Base-by-base conservation (phyloP, 2,888 invertebrate genomes). In the Schizotus pectinicornis region DNA sequence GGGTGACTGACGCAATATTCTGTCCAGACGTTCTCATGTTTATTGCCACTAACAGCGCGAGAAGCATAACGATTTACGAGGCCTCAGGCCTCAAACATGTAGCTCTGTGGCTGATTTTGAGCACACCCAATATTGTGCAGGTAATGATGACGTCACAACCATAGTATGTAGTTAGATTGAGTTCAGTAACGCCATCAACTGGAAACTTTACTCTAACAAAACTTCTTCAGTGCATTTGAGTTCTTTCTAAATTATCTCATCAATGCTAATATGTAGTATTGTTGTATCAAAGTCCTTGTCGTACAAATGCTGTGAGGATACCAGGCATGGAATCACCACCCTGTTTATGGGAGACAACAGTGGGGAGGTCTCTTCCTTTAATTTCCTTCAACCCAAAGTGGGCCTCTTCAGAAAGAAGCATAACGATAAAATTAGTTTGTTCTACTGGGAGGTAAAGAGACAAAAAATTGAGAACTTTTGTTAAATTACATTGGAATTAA, bases 1-100 rank as follows among this genome's bases (percentile, higher is more conserved):
- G 87, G 87, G 80, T 88, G 1, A 87, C 87, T 0, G 88, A 88
- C 64, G 86, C 83, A 0, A 71, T 86, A 2, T 86, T 85, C 72
- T 75, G 80, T 11, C 75, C 83, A 77, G 86, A 87, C 63, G 81
- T 83, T 2, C 80, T 83, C 50, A 81, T 82, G 67, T 74, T 88
- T 39, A 69, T 85, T 30, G 73, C 85, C 38, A 80, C 84, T 0
- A 83, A 84, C 2, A 85, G 86, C 0, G 84, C 87, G 54, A 81
- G 87, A 59, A 86, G 84, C 67, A 74, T 88, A 39, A 82, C 82
- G 1, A 76, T 87, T 36, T 86, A 86, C 64, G 86, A 87, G 67
- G 86, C 83, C 0, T 80, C 84, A 1, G 84, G 85, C 0, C 74
- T 86, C 22, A 80, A 82, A 0, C 88, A 88, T 69, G 78, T 82